Evolutionary conservation across 2,113 vertebrate genomes (phyloP).

Genomic region (Alaudala cheleensis): DNA sequence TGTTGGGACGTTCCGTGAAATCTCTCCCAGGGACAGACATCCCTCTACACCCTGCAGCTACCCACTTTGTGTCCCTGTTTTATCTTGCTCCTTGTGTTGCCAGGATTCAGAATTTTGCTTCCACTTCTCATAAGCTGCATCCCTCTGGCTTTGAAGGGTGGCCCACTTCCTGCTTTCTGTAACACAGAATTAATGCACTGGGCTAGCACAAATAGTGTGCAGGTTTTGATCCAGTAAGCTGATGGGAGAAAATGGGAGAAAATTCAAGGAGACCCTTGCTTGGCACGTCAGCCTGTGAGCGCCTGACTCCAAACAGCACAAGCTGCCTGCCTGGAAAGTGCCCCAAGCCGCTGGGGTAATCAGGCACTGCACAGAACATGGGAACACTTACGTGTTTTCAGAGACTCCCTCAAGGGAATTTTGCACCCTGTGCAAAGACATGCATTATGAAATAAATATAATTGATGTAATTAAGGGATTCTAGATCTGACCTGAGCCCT

Average conservation of each 20-base stretch:
- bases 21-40: not conserved
- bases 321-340: not conserved
- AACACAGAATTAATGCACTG: not conserved
- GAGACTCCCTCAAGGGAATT: not conserved
- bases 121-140: not conserved
- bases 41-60: not conserved
- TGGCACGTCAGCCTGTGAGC: rapidly evolving
- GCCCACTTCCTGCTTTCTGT: not conserved
- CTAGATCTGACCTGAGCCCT: not conserved
- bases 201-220: not conserved
- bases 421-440: not conserved
- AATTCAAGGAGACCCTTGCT: not conserved
- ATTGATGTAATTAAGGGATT: not conserved
- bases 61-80: not conserved
- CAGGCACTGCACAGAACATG: rapidly evolving
- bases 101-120: not conserved
- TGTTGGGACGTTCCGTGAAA: not conserved
- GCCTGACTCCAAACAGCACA: too few species aligned
- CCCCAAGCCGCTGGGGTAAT: not conserved
- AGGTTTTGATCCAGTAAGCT: not conserved
- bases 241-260: not conserved
- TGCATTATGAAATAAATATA: not conserved
- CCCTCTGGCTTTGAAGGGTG: not conserved
- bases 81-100: not conserved
- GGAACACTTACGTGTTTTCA: not conserved